phyloP scores from a whole-genome alignment of 2,888 invertebrate genomes.

The Cecidostiba fungosa region DNA sequence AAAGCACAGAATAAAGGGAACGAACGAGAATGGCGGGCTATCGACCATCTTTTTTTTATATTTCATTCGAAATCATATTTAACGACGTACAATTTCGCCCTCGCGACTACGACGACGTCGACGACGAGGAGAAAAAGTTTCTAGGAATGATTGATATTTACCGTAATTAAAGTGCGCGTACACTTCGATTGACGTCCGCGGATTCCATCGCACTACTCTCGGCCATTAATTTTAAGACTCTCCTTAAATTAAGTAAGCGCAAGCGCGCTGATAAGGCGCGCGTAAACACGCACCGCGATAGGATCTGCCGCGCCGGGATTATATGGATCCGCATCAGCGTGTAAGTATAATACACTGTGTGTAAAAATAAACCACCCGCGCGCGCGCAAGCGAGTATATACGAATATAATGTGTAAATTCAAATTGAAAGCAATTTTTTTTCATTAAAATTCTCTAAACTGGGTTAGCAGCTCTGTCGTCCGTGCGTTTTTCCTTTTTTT shows the following conservation, averaged over 20 bases:
- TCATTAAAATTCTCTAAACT: background rate
- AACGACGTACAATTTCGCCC: constrained; percentile 8
- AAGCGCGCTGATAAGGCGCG: background rate
- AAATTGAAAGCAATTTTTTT: background rate
- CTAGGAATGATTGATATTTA: background rate
- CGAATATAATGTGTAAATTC: background rate
- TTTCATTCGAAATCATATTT: constrained; percentile 22
- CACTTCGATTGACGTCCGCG: background rate
- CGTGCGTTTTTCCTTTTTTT: background rate
- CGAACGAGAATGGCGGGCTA: background rate
- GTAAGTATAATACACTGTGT: background rate
- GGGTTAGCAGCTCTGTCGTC: background rate
- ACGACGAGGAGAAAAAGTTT: background rate
- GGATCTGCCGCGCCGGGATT: background rate
- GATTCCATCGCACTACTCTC: background rate
- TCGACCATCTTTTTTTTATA: constrained; percentile 47
- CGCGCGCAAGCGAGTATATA: background rate
- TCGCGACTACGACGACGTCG: background rate
- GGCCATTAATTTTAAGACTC: constrained; percentile 25
- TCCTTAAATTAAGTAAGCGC: constrained; percentile 18
- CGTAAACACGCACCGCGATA: constrained; percentile 19
- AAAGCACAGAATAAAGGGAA: background rate
- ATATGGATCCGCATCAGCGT: background rate
- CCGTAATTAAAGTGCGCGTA: background rate
- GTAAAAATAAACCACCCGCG: background rate